Evolutionary conservation across 2,113 vertebrate species (phyloP).

Genomic region (Pontoporia blainvillei): DNA sequence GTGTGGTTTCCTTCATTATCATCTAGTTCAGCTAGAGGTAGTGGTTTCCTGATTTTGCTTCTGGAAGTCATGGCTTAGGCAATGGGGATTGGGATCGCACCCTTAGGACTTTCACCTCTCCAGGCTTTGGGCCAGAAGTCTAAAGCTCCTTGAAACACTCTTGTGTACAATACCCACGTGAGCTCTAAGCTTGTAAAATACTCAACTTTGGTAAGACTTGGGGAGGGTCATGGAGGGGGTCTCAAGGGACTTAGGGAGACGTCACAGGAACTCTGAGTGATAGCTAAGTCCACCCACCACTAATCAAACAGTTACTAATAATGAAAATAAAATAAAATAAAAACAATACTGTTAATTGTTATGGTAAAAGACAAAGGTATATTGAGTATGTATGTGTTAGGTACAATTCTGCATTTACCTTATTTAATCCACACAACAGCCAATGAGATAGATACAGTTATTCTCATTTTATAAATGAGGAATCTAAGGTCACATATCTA

Average conservation of each 20-base stretch:
- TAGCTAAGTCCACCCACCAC: background rate
- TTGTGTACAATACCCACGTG: background rate
- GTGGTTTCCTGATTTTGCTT: conserved; percentile 39
- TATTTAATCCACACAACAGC: background rate
- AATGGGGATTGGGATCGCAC: background rate
- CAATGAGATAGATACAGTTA: background rate
- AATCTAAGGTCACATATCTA: background rate
- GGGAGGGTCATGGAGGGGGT: background rate
- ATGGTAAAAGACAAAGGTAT: background rate
- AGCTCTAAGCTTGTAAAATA: conserved; percentile 21
- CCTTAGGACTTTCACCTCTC: background rate
- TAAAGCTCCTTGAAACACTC: background rate
- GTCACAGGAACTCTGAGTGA: background rate
- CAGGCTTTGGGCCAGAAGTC: background rate
- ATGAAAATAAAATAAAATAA: background rate
- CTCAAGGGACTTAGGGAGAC: background rate
- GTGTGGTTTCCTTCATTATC: background rate
- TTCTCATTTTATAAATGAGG: conserved; percentile 3
- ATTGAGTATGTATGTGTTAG: background rate
- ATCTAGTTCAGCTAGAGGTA: background rate
- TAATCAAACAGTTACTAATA: conserved; percentile 14
- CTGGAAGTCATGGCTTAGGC: background rate
- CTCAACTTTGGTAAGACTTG: background rate
- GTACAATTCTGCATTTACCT: background rate
- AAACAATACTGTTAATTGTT: background rate